Conservation (phyloP, 2,113 vertebrate genomes). For the Callaeas wilsoni region DNA sequence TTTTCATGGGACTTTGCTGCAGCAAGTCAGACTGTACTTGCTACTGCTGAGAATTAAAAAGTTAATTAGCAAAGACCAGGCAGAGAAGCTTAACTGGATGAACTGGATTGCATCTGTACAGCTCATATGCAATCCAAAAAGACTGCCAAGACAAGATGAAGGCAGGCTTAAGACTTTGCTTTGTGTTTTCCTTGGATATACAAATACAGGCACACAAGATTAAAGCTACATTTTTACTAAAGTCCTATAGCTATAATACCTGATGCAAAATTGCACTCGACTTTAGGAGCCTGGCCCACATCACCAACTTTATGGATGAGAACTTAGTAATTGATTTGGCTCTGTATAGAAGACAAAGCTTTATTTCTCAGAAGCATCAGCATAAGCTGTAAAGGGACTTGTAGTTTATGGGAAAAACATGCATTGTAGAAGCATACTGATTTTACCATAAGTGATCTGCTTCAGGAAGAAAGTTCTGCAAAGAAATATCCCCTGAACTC, state of each 20-base stretch:
- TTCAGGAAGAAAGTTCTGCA: not conserved
- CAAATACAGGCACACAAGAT: not conserved
- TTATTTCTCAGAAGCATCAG: slow-evolving; percentile 36
- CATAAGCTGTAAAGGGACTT: not conserved
- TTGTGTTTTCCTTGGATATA: not conserved
- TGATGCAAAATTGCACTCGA: not conserved
- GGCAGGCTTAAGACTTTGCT: not conserved
- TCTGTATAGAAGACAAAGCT: not conserved
- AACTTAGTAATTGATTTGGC: slow-evolving; percentile 26
- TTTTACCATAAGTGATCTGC: slow-evolving; percentile 10
- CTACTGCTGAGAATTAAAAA: not conserved
- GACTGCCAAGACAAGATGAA: not conserved
- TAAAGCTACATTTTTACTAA: not conserved
- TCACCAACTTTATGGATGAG: not conserved
- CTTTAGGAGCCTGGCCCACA: not conserved
- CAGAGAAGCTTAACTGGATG: not conserved
- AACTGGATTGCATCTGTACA: not conserved
- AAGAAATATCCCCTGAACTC: not conserved
- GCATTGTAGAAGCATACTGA: not conserved
- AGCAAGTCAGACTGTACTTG: not conserved
- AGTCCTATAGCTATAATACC: not conserved
- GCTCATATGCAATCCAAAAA: not conserved
- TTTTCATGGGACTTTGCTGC: not conserved
- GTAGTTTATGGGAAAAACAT: slow-evolving; percentile 27
- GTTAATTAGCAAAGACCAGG: not conserved